Conservation (phyloP, 2,797 vertebrate genomes). For the Syngnathus rostellatus region DNA sequence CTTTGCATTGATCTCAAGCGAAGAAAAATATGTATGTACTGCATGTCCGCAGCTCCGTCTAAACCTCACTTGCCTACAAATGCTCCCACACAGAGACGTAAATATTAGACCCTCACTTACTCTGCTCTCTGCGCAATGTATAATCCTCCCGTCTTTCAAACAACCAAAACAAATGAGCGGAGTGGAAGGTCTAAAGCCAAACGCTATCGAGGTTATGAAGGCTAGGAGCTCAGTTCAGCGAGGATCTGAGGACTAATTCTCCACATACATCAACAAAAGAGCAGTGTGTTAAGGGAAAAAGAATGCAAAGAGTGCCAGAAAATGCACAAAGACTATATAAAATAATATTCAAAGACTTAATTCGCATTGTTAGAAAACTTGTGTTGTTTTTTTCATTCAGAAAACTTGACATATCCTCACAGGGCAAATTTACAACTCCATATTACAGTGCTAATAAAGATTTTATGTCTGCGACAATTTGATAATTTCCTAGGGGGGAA, state of each 20-base stretch:
- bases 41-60: not conserved
- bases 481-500: constrained; percentile 2
- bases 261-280: not conserved
- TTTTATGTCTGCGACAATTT: constrained; percentile 5
- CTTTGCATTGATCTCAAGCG: not conserved
- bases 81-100: too few species aligned
- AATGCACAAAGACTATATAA: not conserved
- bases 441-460: constrained; percentile 1
- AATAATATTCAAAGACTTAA: too few species aligned
- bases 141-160: not conserved
- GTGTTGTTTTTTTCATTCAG: not conserved
- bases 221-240: not conserved
- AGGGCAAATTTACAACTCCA: constrained; percentile 7
- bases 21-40: not conserved
- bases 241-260: not conserved
- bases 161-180: not conserved
- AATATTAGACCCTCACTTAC: not conserved
- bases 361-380: too few species aligned
- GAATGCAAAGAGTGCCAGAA: not conserved
- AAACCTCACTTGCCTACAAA: too few species aligned
- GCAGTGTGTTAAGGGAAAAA: not conserved
- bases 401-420: not conserved
- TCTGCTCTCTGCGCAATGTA: not conserved
- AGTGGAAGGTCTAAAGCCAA: not conserved
- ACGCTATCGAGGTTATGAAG: not conserved